phyloP scores from a whole-genome alignment of 2,797 vertebrate genomes.

The Fratercula arctica region DNA sequence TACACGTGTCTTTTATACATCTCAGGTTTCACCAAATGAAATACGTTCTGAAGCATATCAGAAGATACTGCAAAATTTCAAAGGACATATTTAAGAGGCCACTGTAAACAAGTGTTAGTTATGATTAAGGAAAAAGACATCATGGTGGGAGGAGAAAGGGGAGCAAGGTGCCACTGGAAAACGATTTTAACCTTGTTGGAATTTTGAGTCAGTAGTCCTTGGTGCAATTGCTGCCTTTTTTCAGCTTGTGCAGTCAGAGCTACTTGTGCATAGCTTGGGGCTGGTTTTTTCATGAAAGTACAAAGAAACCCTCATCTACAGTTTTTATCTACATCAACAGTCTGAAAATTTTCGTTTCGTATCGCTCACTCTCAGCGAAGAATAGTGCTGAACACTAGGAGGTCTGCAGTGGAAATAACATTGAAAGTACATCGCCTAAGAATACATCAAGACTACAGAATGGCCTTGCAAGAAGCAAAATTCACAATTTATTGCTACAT shows the following conservation, averaged over 20 bases:
- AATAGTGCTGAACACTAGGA: background rate
- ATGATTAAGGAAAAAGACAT: background rate
- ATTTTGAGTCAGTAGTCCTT: background rate
- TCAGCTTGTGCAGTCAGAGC: background rate
- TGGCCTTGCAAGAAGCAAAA: background rate
- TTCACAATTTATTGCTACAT: background rate
- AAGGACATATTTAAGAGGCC: background rate
- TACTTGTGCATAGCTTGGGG: constrained; percentile 4
- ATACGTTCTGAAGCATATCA: background rate
- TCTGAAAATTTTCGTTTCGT: constrained; percentile 4
- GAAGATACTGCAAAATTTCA: background rate
- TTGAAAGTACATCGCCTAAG: background rate
- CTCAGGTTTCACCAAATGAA: background rate
- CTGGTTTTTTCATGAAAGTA: background rate
- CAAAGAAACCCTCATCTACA: constrained; percentile 18
- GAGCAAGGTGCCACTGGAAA: background rate
- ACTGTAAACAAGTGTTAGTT: background rate
- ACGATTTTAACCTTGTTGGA: background rate
- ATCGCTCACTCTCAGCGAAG: background rate
- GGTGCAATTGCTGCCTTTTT: constrained; percentile 4
- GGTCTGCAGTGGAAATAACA: background rate
- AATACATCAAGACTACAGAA: background rate
- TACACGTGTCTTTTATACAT: background rate
- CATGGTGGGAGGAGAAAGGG: background rate
- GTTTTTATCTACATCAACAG: constrained; percentile 2